Percentiles rank a stretch among this genome's conserved stretches.
phyloP scores from a whole-genome alignment of 1,140 invertebrate species.

The Drosophila yakuba region DNA sequence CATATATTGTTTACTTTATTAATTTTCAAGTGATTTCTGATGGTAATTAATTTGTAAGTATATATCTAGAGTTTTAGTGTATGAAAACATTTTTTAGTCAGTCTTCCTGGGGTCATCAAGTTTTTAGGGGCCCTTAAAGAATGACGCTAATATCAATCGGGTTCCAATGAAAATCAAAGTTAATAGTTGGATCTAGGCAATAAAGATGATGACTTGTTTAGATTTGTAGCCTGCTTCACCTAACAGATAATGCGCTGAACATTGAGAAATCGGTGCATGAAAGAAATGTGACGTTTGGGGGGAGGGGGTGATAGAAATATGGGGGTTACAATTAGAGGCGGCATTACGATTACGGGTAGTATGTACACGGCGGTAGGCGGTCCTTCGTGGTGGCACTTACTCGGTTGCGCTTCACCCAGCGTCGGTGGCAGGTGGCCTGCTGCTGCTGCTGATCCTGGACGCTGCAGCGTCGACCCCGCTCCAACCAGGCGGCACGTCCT shows the following conservation, averaged over 20 bases:
- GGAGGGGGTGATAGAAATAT: conserved; percentile 20
- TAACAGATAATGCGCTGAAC: conserved; percentile 67
- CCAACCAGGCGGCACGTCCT: conserved; percentile 92
- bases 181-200: not conserved
- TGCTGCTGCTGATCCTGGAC: conserved; percentile 88
- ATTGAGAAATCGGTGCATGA: conserved; percentile 47
- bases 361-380: conserved; percentile 19
- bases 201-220: conserved; percentile 2
- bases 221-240: conserved; percentile 48
- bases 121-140: not conserved
- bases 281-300: conserved; percentile 5
- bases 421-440: conserved; percentile 87
- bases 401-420: conserved; percentile 94
- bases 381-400: conserved; percentile 86
- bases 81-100: not conserved
- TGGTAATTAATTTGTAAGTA: too few relatives aligned
- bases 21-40: too few relatives aligned
- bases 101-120: not conserved
- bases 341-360: not conserved
- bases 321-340: conserved; percentile 26
- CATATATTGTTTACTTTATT: too few relatives aligned
- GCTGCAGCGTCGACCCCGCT: conserved; percentile 88
- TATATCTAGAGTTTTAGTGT: too few relatives aligned
- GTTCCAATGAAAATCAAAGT: conserved; percentile 32
- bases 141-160: not conserved